These are phyloP conservation scores for Megathymus violae DNA, from an alignment of 1,140 invertebrate species.

Conservation along the genomic window DNA sequence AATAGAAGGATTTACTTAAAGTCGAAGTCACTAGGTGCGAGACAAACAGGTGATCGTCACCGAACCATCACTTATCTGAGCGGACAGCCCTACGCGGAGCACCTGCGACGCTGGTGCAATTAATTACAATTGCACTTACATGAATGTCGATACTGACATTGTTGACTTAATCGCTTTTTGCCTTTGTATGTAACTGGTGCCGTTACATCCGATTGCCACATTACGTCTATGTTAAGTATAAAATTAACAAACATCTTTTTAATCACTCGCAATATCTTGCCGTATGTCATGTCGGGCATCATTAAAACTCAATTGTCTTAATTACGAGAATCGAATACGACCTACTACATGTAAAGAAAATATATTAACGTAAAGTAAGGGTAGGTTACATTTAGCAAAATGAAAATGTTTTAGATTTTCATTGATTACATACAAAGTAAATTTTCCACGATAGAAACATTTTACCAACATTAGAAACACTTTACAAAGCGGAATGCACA, in stretches of 20 bases:
- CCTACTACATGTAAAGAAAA: too few species aligned
- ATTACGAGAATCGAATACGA: not conserved
- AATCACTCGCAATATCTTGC: constrained; percentile 21
- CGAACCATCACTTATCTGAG: not conserved
- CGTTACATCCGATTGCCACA: constrained; percentile 25
- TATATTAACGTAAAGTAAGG: too few species aligned
- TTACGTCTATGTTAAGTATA: constrained; percentile 31
- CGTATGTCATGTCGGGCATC: constrained; percentile 9
- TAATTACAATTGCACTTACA: constrained; percentile 33
- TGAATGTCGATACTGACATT: constrained; percentile 26
- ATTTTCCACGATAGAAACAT: too few species aligned
- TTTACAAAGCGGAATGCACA: too few species aligned
- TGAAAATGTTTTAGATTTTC: too few species aligned
- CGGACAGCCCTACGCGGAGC: constrained; percentile 18
- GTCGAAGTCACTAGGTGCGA: not conserved
- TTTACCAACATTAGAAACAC: too few species aligned
- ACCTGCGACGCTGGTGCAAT: constrained; percentile 25
- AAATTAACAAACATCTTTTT: constrained; percentile 30
- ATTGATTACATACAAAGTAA: too few species aligned
- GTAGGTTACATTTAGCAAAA: too few species aligned
- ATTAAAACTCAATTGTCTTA: constrained; percentile 28
- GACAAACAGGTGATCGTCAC: constrained; percentile 2
- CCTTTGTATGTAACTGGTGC: constrained; percentile 16
- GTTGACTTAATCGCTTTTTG: constrained; percentile 31
- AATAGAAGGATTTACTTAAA: not conserved